Base-by-base conservation (phyloP, 2,113 vertebrate genomes). In the Ailurus styani region DNA sequence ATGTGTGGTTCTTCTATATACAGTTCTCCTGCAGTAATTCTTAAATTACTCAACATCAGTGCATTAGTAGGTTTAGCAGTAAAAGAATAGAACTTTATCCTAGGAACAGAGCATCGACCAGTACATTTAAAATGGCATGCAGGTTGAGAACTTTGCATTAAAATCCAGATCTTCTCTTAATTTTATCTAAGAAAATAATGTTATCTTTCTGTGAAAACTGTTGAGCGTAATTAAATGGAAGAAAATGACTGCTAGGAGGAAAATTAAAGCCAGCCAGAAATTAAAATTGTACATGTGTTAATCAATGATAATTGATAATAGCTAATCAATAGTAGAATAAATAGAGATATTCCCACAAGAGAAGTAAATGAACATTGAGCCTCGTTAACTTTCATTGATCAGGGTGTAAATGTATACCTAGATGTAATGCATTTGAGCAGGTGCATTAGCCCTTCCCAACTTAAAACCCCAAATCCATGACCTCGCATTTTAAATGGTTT, bases 331-430 rank as follows among this genome's bases (percentile, higher is more conserved):
- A 83, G 5, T 31, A 78, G 27, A 70, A 77, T 95, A 72, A 85
- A 93, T 82, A 73, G 72, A 79, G 34, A 42, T 29, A 89, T 88
- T 82, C 29, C 78, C 64, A 78, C 57, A 75, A 82, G 77, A 87
- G 54, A 70, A 20, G 15, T 60, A 85, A 62, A 88, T 50, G 87
- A 87, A 90, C 40, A 86, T 27, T 68, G 81, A 97, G 21, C 21
- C 31, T 95, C 91, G 77, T 90, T 95, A 89, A 72, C 77, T 91
- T 95, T 91, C 57, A 70, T 70, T 34, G 60, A 97, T 96, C 70
- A 91, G 34, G 34, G 50, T 66, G 15, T 73, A 90, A 88, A 96
- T 95, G 50, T 81, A 57, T 91, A 91, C 52, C 6, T 37, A 91
- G 45, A 82, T 25, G 40, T 91, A 96, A 78, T 91, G 75, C n/a